Percentiles rank a stretch among this genome's conserved stretches.
These are phyloP conservation scores for Tenthredo livida DNA, from an alignment of 2,888 invertebrate species.

Conservation along the genomic window DNA sequence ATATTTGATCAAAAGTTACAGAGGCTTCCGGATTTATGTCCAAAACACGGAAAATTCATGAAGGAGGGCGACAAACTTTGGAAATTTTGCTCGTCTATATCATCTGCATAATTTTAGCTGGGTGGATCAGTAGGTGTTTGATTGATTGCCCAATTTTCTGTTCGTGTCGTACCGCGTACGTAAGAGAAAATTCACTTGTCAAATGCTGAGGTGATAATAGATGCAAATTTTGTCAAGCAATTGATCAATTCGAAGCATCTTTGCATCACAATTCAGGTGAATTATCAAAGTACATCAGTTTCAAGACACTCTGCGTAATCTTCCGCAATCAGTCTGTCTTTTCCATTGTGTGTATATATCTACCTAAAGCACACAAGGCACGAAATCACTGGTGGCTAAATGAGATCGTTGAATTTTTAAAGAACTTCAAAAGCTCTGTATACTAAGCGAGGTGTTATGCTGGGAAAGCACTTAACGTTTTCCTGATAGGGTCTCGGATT, in stretches of 20 bases:
- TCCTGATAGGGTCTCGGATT: constrained; percentile 8
- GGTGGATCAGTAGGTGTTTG: background rate
- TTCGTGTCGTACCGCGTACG: background rate
- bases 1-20: background rate
- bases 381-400: constrained; percentile 15
- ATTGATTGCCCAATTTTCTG: background rate
- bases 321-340: background rate
- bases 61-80: background rate
- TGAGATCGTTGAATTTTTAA: constrained; percentile 39
- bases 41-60: background rate
- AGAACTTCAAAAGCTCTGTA: constrained; percentile 22
- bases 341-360: background rate
- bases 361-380: background rate
- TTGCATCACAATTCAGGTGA: background rate
- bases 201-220: background rate
- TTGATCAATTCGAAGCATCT: background rate
- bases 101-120: background rate
- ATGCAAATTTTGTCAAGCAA: background rate
- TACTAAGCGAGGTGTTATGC: constrained; percentile 14
- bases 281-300: background rate
- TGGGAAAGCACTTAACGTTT: background rate
- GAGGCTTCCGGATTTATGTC: background rate
- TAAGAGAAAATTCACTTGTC: background rate
- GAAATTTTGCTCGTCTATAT: background rate
- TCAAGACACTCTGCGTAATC: background rate